These are phyloP conservation scores for Agonopterix alstromeriana DNA, from an alignment of 2,888 invertebrate genomes.

Conservation along the genomic window DNA sequence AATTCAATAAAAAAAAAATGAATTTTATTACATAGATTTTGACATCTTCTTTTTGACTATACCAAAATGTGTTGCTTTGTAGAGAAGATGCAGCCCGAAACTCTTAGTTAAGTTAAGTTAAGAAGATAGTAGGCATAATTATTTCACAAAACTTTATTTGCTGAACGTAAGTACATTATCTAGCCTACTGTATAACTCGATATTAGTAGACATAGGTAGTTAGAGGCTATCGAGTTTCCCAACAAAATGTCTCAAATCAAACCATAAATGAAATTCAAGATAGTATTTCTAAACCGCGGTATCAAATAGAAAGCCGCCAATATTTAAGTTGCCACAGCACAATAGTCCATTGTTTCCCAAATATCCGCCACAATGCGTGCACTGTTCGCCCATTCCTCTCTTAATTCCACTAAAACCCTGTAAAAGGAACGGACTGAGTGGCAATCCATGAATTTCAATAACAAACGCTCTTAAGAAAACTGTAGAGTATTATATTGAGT, in stretches of 20 bases:
- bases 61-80: too few relatives aligned
- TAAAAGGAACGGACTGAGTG: slow-evolving; percentile 50
- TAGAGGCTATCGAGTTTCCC: too few relatives aligned
- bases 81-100: too few relatives aligned
- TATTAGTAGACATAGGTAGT: too few relatives aligned
- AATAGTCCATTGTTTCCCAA: slow-evolving; percentile 58
- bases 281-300: slow-evolving; percentile 26
- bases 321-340: slow-evolving; percentile 33
- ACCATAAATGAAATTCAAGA: slow-evolving; percentile 1
- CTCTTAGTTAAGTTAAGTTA: too few relatives aligned
- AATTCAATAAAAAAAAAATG: too few relatives aligned
- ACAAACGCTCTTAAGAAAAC: slow-evolving; percentile 37
- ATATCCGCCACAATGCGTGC: slow-evolving; percentile 42
- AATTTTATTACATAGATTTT: too few relatives aligned
- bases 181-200: too few relatives aligned
- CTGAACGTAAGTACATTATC: too few relatives aligned
- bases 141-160: too few relatives aligned
- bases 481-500: slow-evolving; percentile 50
- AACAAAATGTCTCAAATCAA: neutral
- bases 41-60: too few relatives aligned
- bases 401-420: slow-evolving; percentile 56
- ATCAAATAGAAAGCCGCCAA: slow-evolving; percentile 42
- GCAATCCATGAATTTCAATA: slow-evolving; percentile 55
- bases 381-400: slow-evolving; percentile 46
- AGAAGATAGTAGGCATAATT: too few relatives aligned